These are phyloP conservation scores for Perizoma flavofasciatum DNA, from an alignment of 2,888 invertebrate genomes.

Conservation along the genomic window DNA sequence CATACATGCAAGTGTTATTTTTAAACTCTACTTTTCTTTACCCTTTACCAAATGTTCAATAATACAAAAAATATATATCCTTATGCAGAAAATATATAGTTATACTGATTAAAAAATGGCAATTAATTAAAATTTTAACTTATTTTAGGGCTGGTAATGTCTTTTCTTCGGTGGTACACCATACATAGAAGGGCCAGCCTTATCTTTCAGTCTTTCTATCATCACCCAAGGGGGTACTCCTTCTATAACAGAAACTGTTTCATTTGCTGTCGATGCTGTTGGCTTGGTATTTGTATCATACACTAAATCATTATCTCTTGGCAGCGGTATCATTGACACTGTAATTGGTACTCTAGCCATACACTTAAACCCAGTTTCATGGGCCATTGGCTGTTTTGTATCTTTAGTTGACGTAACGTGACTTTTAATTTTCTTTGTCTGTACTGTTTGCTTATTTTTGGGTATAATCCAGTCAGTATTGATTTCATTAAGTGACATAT, in stretches of 20 bases:
- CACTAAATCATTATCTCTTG: constrained; percentile 1
- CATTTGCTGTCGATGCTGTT: neutral
- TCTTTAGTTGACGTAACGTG: neutral
- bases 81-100: no score
- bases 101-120: no score
- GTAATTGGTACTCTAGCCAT: constrained; percentile 6
- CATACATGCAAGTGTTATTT: no score
- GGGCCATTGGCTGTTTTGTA: neutral
- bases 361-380: neutral
- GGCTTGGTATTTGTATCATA: neutral
- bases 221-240: constrained; percentile 3
- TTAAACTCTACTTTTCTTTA: no score
- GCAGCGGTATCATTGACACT: constrained; percentile 23
- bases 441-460: neutral
- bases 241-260: neutral
- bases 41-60: no score
- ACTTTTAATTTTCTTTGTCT: neutral
- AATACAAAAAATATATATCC: no score
- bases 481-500: neutral
- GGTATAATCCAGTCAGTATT: constrained; percentile 8
- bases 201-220: constrained; percentile 17
- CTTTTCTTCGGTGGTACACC: constrained; percentile 22
- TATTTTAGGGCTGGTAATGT: constrained; percentile 13
- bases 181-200: constrained; percentile 4
- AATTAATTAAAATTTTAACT: no score